Conservation (phyloP, 2,797 vertebrate genomes). For the Chloroceryle amazona region DNA sequence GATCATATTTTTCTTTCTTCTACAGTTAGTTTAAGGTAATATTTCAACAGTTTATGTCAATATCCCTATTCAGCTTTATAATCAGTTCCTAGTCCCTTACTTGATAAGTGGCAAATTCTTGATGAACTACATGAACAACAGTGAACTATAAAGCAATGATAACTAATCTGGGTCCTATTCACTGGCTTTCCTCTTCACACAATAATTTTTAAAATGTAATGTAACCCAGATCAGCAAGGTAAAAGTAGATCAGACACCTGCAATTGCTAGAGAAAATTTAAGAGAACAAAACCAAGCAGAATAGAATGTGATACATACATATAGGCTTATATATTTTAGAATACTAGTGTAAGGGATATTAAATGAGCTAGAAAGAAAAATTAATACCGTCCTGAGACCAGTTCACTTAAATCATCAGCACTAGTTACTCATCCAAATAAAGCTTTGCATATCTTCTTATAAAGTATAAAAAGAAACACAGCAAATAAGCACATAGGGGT, state of each 20-base stretch:
- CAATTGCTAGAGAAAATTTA: neutral
- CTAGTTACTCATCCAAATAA: neutral
- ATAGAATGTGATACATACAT: neutral
- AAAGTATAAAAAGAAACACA: neutral
- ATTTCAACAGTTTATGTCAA: neutral
- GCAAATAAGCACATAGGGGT: neutral
- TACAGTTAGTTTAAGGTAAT: neutral
- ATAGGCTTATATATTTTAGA: neutral
- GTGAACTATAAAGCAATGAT: neutral
- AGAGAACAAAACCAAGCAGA: neutral
- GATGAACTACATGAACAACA: neutral
- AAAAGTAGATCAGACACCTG: neutral
- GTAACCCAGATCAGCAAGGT: neutral
- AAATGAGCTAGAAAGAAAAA: neutral
- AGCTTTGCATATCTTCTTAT: neutral
- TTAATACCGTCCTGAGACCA: neutral
- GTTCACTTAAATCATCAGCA: neutral
- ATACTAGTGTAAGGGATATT: neutral
- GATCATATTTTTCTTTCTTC: neutral
- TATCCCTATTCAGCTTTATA: neutral
- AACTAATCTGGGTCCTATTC: neutral
- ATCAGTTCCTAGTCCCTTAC: neutral
- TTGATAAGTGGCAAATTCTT: neutral
- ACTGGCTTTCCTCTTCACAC: neutral
- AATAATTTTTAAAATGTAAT: neutral